Conservation (phyloP, 2,797 vertebrate genomes). For the Rousettus madagascariensis region DNA sequence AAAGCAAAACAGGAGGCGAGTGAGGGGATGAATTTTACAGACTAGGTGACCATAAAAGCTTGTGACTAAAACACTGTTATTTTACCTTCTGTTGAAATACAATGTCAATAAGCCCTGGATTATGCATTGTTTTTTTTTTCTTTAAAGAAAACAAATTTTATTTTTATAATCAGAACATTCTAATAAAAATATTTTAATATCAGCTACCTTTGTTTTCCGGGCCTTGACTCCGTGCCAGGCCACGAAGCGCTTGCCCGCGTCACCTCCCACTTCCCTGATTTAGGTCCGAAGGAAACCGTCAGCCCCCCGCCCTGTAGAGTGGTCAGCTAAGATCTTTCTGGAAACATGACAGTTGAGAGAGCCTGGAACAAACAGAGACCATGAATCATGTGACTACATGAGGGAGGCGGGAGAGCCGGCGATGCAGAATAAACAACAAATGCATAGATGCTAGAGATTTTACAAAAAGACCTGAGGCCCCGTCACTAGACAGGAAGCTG, state of each 20-base stretch:
- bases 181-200: constrained; percentile 79
- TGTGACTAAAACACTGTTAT: not conserved
- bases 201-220: constrained; percentile 64
- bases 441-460: not conserved
- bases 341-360: not conserved
- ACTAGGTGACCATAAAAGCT: not conserved
- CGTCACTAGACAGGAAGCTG: fast-evolving
- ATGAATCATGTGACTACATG: not conserved
- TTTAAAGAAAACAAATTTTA: constrained; percentile 77
- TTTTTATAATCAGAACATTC: constrained; percentile 74
- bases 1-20: not conserved
- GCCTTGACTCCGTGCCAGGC: not conserved
- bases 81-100: not conserved
- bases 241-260: not conserved
- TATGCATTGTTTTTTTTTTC: not conserved
- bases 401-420: fast-evolving
- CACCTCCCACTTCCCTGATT: constrained; percentile 65
- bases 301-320: not conserved
- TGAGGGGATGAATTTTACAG: not conserved
- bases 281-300: constrained; percentile 67
- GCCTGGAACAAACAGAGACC: not conserved
- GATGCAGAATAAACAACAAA: not conserved
- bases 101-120: not conserved
- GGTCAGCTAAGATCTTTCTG: not conserved
- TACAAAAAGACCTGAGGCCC: not conserved